phyloP scores from a whole-genome alignment of 2,797 vertebrate genomes.

The Corythornis leucogaster region DNA sequence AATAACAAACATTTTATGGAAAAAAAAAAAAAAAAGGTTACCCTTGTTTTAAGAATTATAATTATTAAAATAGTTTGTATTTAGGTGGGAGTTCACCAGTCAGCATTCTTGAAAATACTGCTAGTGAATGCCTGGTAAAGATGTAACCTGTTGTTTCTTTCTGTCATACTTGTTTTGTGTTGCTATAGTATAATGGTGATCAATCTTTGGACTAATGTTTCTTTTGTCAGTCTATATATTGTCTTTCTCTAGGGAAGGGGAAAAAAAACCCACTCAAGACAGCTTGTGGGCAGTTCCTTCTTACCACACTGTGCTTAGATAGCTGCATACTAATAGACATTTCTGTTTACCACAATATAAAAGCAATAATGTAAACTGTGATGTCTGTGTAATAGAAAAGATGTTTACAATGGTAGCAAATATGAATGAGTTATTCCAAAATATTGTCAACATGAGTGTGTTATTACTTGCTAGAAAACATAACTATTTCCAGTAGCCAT shows the following conservation, averaged over 20 bases:
- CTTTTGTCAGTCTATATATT: background rate
- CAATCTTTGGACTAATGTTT: background rate
- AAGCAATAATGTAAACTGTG: conserved; percentile 74
- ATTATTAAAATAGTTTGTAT: background rate
- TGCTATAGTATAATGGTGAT: background rate
- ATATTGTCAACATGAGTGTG: rapidly evolving
- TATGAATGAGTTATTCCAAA: conserved; percentile 55
- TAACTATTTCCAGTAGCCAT: background rate
- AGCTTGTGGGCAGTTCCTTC: conserved; percentile 19
- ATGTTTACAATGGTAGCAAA: conserved; percentile 67
- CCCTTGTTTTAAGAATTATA: background rate
- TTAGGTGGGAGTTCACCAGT: background rate
- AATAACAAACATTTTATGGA: background rate
- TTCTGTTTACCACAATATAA: conserved; percentile 16
- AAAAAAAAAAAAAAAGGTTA: background rate
- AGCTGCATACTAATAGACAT: conserved; percentile 1
- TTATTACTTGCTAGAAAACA: background rate
- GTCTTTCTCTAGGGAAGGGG: background rate
- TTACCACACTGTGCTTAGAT: conserved; percentile 46
- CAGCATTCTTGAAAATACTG: background rate
- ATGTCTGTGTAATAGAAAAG: conserved; percentile 53
- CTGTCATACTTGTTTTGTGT: background rate
- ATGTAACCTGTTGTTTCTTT: background rate
- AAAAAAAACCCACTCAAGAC: background rate
- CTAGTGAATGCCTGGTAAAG: background rate